Conservation (phyloP, 2,113 vertebrate species). For the Ailuropoda melanoleuca region DNA sequence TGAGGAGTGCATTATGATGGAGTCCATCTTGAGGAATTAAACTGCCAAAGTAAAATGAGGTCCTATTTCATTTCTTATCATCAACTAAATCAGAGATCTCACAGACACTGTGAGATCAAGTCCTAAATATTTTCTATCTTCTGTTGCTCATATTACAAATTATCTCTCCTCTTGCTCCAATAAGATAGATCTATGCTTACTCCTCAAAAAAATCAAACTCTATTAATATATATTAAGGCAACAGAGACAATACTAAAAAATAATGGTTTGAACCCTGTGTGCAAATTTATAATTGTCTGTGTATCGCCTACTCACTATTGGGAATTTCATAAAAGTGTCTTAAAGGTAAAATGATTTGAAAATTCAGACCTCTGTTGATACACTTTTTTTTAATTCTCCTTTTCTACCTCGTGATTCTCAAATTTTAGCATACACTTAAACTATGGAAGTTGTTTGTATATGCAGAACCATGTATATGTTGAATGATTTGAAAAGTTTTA, state of each 20-base stretch:
- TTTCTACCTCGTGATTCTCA: neutral
- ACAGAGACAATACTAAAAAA: neutral
- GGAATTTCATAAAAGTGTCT: neutral
- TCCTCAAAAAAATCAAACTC: neutral
- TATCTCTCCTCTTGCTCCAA: neutral
- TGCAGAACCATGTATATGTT: neutral
- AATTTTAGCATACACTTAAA: neutral
- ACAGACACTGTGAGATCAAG: neutral
- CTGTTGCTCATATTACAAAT: neutral
- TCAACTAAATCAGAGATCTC: neutral
- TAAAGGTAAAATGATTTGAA: neutral
- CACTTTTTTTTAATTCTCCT: neutral
- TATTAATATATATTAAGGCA: neutral
- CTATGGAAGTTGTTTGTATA: neutral
- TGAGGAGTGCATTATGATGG: neutral
- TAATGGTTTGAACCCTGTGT: neutral
- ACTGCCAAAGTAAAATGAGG: neutral
- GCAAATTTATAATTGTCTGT: neutral
- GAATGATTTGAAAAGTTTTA: neutral
- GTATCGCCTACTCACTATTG: neutral
- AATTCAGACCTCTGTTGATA: neutral
- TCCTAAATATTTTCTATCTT: neutral
- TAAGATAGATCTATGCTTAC: neutral
- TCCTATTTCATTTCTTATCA: neutral
- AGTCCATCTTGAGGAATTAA: neutral